A percentile compares a stretch with the other conserved stretches of the same genome.
Evolutionary conservation across 2,113 vertebrate species (phyloP).

Genomic region (Columba janthina): DNA sequence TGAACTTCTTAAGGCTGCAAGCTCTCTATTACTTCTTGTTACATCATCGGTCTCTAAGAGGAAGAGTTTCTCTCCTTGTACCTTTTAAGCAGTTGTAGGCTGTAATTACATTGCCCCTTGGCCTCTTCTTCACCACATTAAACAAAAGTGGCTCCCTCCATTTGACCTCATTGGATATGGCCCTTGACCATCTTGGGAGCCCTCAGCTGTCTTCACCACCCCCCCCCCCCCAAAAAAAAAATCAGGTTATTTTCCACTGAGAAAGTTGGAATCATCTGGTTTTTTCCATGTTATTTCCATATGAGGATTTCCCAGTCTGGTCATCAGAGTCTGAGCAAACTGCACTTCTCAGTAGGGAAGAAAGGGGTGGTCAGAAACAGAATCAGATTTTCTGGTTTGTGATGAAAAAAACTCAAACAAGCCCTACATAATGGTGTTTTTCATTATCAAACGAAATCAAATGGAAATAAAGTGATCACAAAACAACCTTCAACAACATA

Average conservation of each 20-base stretch:
- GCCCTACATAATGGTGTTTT: background rate
- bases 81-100: background rate
- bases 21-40: background rate
- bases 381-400: background rate
- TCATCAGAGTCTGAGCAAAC: background rate
- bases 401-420: background rate
- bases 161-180: background rate
- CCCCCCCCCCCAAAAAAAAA: background rate
- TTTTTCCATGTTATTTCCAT: background rate
- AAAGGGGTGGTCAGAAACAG: background rate
- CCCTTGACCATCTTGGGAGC: background rate
- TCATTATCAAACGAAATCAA: background rate
- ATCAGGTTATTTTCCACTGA: background rate
- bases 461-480: slow-evolving; percentile 18
- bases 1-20: background rate
- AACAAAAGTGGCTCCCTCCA: background rate
- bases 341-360: background rate
- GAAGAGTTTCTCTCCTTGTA: background rate
- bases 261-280: background rate
- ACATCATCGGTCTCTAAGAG: background rate
- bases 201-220: background rate
- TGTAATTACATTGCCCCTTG: background rate
- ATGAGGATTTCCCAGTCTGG: background rate
- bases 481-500: background rate
- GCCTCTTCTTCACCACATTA: background rate